Percentiles rank a stretch among this genome's conserved stretches.
Evolutionary conservation across 2,797 vertebrate genomes (phyloP).

Genomic region (Silurus aristotelis): DNA sequence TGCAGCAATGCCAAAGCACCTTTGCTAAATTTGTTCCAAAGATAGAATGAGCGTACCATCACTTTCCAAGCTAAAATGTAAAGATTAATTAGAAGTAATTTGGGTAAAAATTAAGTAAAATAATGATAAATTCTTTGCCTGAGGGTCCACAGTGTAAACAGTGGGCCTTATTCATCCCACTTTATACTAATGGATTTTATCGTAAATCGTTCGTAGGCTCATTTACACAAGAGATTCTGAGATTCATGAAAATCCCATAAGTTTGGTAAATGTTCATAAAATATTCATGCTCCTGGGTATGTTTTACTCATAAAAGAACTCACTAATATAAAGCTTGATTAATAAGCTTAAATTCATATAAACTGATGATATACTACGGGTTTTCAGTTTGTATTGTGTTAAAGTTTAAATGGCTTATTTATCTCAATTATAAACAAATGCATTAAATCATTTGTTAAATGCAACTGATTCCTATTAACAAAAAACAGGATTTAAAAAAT

Average conservation of each 20-base stretch:
- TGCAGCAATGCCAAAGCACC: background rate
- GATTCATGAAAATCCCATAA: background rate
- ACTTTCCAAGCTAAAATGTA: background rate
- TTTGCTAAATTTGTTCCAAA: background rate
- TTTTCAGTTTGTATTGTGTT: background rate
- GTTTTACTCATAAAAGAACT: background rate
- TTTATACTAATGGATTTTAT: background rate
- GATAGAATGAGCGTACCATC: background rate
- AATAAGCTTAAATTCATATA: background rate
- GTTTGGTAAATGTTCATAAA: background rate
- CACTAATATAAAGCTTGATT: background rate
- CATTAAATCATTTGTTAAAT: background rate
- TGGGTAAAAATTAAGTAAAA: background rate
- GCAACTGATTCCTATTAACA: background rate
- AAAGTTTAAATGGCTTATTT: background rate
- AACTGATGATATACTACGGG: background rate
- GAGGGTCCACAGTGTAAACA: background rate
- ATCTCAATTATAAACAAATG: background rate
- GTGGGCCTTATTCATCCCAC: background rate
- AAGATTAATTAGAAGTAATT: background rate
- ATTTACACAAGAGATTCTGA: constrained; percentile 4
- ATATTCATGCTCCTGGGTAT: background rate
- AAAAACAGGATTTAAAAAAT: background rate
- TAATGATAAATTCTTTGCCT: background rate
- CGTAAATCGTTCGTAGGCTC: background rate